Evolutionary conservation across 2,888 invertebrate species (phyloP), one percentile per base, ranked within the genome.

Genomic region (Harpalus rubripes): DNA sequence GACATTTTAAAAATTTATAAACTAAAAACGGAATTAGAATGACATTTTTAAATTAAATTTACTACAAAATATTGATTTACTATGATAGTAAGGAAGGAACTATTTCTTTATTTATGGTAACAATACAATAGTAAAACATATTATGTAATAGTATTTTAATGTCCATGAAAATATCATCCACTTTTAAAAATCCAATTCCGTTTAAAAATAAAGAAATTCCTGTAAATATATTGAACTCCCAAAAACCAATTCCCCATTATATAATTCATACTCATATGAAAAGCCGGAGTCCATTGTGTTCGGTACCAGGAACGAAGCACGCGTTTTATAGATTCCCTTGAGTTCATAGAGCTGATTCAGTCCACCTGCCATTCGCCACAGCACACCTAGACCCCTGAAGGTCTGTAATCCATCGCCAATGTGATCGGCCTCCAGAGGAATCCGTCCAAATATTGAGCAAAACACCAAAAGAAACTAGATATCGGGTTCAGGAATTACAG

Each of bases 281-380:
- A 68, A n/a, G 68, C 12, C 7, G 22, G 58, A 56, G 26, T 26
- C 79, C 58, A 39, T 80, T 80, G 80, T 80, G 61, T 12, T 74
- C 72, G 59, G 82, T 82, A 41, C 82, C 82, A 82, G 82, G 82
- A 82, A 82, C 82, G 82, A 82, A 32, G 59, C 26, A 32, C 22
- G 58, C 82, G 74, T 82, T 63, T 82, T 82, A 82, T 82, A 72
- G 82, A 82, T 82, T 82, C 10, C 44, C 44, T 12, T n/a, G 32
- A 32, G 32, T 32, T 32, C 32, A 5, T 32, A 32, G 32, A 32
- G 32, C 32, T 32, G 32, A 32, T 32, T 32, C 74, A 81, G 65
- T 81, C 52, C 81, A 81, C 81, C 81, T 81, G 81, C 56, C 81
- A 65, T 63, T 65, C 63, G 44, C 18, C 58, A 58, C 80, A 80